phyloP scores from a whole-genome alignment of 1,140 invertebrate genomes.

The Homalodisca vitripennis region DNA sequence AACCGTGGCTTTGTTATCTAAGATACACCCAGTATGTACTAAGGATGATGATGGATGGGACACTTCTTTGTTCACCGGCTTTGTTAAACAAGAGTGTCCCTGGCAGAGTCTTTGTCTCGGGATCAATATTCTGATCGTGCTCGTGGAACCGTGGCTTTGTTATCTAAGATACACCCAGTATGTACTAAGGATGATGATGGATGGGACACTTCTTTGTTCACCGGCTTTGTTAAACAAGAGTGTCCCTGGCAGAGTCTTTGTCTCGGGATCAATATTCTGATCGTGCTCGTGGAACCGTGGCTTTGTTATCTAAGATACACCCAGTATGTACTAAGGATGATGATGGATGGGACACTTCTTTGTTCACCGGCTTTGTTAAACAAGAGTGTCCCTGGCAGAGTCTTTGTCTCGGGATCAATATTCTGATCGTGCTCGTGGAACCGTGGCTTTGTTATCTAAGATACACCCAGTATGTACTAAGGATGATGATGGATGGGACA shows the following conservation, averaged over 20 bases:
- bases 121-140: constrained; percentile 9
- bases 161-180: neutral
- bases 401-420: constrained; percentile 11
- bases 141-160: neutral
- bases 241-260: constrained; percentile 4
- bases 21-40: neutral
- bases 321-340: neutral
- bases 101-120: constrained; percentile 1
- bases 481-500: neutral
- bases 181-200: neutral
- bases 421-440: too few relatives aligned
- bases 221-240: constrained; percentile 7
- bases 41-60: neutral
- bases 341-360: neutral
- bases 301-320: neutral
- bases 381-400: constrained; percentile 4
- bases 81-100: constrained; percentile 12
- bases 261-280: constrained; percentile 1
- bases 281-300: neutral
- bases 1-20: neutral
- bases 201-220: neutral
- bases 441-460: neutral
- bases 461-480: neutral
- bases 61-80: constrained; percentile 2
- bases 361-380: constrained; percentile 3